phyloP scores from a whole-genome alignment of 2,797 vertebrate genomes.

The Gymnoscopelus microlampas region DNA sequence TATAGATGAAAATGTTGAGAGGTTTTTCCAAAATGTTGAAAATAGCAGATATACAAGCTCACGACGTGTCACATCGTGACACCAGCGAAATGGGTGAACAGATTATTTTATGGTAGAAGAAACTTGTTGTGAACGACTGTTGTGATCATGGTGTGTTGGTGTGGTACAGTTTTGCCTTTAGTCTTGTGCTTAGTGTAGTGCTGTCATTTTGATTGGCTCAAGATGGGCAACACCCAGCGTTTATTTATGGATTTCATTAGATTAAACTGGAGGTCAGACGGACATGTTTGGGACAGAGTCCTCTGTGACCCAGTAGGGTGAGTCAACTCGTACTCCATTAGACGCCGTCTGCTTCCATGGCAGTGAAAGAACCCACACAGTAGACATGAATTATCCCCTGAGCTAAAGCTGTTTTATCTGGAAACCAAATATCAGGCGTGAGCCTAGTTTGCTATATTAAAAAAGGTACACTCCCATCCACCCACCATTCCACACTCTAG shows the following conservation, averaged over 20 bases:
- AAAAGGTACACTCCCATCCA: neutral
- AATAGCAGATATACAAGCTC: too few relatives aligned
- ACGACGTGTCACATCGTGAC: too few relatives aligned
- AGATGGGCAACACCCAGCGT: neutral
- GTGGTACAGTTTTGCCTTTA: too few relatives aligned
- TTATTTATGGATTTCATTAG: neutral
- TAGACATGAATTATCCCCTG: conserved; percentile 4
- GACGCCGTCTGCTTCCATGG: neutral
- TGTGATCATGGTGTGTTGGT: too few relatives aligned
- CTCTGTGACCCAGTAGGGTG: conserved; percentile 36
- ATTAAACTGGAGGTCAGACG: conserved; percentile 7
- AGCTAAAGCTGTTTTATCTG: conserved; percentile 22
- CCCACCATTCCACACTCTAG: neutral
- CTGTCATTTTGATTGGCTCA: neutral
- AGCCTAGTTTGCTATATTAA: conserved; percentile 13
- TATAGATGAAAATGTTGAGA: too few relatives aligned
- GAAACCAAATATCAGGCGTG: conserved; percentile 24
- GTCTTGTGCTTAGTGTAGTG: neutral
- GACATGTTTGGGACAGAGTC: conserved; percentile 11
- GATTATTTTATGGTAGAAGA: too few relatives aligned
- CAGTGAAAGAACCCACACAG: neutral
- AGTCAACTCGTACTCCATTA: conserved; percentile 2
- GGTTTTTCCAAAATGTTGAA: too few relatives aligned
- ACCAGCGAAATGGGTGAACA: too few relatives aligned
- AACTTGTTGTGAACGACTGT: too few relatives aligned